These are phyloP conservation scores for Leptinotarsa juncta DNA, from an alignment of 2,888 invertebrate species.

Conservation along the genomic window DNA sequence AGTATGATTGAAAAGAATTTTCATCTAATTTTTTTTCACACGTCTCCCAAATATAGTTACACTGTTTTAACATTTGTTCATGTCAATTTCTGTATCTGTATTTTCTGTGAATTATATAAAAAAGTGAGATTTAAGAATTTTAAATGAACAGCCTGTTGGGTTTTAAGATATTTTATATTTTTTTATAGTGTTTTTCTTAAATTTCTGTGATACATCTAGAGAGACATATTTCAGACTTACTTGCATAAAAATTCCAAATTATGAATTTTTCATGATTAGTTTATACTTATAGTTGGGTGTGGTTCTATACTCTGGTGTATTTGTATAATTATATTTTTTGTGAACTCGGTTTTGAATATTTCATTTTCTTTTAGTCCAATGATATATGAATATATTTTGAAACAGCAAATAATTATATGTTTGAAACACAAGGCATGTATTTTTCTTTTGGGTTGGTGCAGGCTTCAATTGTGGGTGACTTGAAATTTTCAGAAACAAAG, in stretches of 20 bases:
- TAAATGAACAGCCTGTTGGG: not conserved
- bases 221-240: not conserved
- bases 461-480: too few species aligned
- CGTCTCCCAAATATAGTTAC: too few species aligned
- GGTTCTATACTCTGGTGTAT: slow-evolving; percentile 11
- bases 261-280: not conserved
- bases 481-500: too few species aligned
- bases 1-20: not conserved
- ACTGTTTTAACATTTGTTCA: not conserved
- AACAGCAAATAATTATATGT: slow-evolving; percentile 3
- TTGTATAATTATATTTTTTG: slow-evolving; percentile 8
- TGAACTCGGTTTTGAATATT: not conserved
- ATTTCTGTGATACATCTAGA: slow-evolving; percentile 10
- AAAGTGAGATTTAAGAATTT: not conserved
- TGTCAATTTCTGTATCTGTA: not conserved
- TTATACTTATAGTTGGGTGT: slow-evolving; percentile 13
- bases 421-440: not conserved
- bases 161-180: slow-evolving; percentile 8
- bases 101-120: not conserved
- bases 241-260: slow-evolving; percentile 2
- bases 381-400: slow-evolving; percentile 15
- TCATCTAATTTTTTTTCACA: too few species aligned
- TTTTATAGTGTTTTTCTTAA: not conserved
- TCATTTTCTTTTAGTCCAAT: slow-evolving; percentile 2
- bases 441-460: not conserved